phyloP scores from a whole-genome alignment of 2,888 invertebrate species.

The Gryllus longicercus region DNA sequence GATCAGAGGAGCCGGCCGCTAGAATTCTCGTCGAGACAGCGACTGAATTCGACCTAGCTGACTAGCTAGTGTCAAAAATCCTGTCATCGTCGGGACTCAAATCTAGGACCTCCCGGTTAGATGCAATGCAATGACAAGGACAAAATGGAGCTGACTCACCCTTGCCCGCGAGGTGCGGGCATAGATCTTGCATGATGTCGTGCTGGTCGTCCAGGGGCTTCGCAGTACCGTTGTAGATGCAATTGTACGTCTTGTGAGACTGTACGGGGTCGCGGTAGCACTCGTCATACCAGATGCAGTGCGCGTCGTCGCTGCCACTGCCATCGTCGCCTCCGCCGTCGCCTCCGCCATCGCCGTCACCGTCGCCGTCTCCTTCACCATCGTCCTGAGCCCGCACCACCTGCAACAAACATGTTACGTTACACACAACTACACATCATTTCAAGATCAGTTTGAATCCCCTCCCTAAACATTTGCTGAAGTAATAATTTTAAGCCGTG shows the following conservation, averaged over 20 bases:
- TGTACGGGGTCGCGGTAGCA: background rate
- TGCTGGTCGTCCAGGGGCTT: background rate
- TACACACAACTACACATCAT: too few relatives aligned
- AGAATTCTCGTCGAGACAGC: too few relatives aligned
- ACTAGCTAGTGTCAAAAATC: too few relatives aligned
- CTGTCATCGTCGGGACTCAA: too few relatives aligned
- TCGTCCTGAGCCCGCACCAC: background rate
- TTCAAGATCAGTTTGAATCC: too few relatives aligned
- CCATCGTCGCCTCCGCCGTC: background rate
- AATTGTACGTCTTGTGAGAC: background rate
- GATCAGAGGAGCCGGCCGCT: too few relatives aligned
- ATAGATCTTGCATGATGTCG: background rate
- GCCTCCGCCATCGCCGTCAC: background rate
- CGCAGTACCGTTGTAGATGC: background rate
- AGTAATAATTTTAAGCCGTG: too few relatives aligned
- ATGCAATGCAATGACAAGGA: too few relatives aligned
- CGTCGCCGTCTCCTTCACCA: background rate
- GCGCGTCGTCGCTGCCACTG: background rate
- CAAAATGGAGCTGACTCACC: background rate
- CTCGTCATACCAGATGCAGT: constrained; percentile 5
- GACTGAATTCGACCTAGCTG: too few relatives aligned
- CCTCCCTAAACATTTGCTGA: too few relatives aligned
- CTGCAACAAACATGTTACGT: background rate
- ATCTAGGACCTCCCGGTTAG: too few relatives aligned
- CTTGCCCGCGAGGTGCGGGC: background rate